Evolutionary conservation across 2,888 invertebrate species (phyloP), one percentile per base, ranked within the genome.

Genomic region (Temnothorax ravouxi): DNA sequence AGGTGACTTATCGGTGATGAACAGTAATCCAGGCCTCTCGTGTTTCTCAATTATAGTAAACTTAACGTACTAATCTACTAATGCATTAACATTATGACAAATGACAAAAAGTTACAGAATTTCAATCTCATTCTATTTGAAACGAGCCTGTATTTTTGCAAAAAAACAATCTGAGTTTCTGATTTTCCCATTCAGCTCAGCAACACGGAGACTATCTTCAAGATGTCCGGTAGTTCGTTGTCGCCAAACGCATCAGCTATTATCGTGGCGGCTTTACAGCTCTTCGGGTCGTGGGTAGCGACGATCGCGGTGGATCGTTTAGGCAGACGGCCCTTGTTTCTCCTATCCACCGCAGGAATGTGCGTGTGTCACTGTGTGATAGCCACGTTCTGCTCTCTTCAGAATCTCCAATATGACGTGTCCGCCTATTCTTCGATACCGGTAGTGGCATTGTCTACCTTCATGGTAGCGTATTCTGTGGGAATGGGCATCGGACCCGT

Each of bases 181-280:
- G 1, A 21, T 21, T 50, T 59, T 66, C 9, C 59, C 69, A 84
- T 92, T 1, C 92, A 95, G 71, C 94, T 96, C 21, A 93, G 93
- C 88, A 95, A 96, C 87, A 96, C 96, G 0, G 95, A 95, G 86
- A 94, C 94, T 0, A 96, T 96, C 71, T 96, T 96, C 91, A 91
- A 93, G 0, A 93, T 95, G 76, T 95, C 96, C 0, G 96, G 96
- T 1, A 96, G 96, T 2, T 93, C 94, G 0, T 88, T 95, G 0
- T 95, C 95, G 0, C 95, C 96, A 0, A 95, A 96, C 67, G 87
- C 95, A 25, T 96, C 96, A 69, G 96, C 97, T 0, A 96, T 97
- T 0, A 92, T 96, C 29, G 95, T 97, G 8, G 97, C 96, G 0
- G 88, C 95, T 0, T 95, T 96, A 0, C 96, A 97, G 84, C 93